These are phyloP conservation scores for Oreotrochilus melanogaster DNA, from an alignment of 2,113 vertebrate genomes.

Conservation along the genomic window DNA sequence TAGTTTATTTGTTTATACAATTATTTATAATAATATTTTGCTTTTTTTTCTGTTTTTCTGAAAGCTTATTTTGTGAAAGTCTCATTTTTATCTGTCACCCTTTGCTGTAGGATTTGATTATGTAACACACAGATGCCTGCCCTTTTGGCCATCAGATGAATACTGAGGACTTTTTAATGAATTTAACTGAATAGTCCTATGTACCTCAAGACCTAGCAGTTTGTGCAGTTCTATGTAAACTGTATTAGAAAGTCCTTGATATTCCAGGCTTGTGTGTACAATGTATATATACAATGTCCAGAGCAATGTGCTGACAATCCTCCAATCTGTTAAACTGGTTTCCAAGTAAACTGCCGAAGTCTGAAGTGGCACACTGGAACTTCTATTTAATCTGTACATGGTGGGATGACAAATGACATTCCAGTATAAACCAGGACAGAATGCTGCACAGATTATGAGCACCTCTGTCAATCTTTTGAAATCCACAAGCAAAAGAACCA, in stretches of 20 bases:
- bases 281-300: background rate
- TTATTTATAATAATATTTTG: background rate
- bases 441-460: accelerated
- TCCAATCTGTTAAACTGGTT: background rate
- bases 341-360: background rate
- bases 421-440: background rate
- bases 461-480: background rate
- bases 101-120: background rate
- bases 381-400: background rate
- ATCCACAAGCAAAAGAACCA: background rate
- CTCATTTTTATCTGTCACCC: background rate
- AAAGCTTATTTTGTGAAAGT: background rate
- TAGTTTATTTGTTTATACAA: background rate
- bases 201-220: background rate
- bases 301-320: background rate
- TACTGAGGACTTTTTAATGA: accelerated
- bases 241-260: background rate
- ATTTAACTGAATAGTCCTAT: background rate
- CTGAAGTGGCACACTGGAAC: background rate
- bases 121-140: background rate
- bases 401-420: background rate
- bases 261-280: accelerated
- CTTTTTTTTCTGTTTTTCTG: background rate
- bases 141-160: background rate
- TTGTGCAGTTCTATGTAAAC: background rate